Evolutionary conservation across 1,140 invertebrate species (phyloP), one percentile per base, ranked within the genome.

Genomic region (Drosophila obscura): DNA sequence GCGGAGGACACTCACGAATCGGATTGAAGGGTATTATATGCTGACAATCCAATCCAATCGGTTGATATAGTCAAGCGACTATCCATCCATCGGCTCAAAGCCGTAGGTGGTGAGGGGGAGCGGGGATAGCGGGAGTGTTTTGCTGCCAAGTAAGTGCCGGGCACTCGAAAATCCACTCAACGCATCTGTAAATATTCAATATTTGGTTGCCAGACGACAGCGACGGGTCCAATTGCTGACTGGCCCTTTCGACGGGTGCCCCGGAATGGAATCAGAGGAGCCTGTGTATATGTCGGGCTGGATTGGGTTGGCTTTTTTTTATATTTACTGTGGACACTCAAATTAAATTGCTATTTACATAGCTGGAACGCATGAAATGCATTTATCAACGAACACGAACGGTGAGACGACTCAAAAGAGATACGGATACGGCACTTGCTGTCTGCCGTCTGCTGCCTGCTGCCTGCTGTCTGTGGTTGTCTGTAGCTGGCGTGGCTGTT

Each of bases 261-360:
- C 16, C 8, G n/a, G 19, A 28, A 8, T 28, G n/a, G 19, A 28
- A 8, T 28, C 28, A 16, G 35, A 35, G 31, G 19, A 15, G 6
- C 22, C 22, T 28, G 2, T 28, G 45, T 44, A 19, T 28, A 1
- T 11, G 56, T 22, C 15, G 6, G 11, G 16, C 1, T 16, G 16
- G 16, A 16, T 16, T 16, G 16, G 19, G 28, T 28, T 19, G 43
- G 43, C n/a, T 62, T 76, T 77, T 77, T 71, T 73, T 72, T 43
- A 46, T 87, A 79, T 87, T 87, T 87, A 80, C 83, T 87, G 58
- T 76, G 77, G 83, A 89, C 83, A 88, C 83, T 88, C 83, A 88
- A 88, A 88, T 88, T 88, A 88, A 88, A 88, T 88, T 88, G 83
- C 76, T 88, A 88, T 88, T 88, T 88, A 88, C 83, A 88, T 83